Conservation (phyloP, 2,113 vertebrate species). For the Amblyornis subalaris region DNA sequence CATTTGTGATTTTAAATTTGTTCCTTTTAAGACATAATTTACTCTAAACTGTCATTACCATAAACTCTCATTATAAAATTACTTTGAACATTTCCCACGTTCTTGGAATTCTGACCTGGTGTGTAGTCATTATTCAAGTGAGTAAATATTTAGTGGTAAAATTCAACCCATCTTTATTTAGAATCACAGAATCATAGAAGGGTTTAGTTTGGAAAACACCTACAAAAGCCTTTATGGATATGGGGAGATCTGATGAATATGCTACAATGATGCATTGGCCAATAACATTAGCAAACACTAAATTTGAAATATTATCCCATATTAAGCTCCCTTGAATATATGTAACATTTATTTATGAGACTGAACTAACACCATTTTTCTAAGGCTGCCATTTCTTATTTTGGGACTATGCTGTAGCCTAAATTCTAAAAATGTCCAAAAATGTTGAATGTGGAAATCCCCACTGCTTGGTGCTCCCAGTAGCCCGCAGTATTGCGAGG, state of each 20-base stretch:
- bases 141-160: slow-evolving; percentile 5
- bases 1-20: not conserved
- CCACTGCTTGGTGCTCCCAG: not conserved
- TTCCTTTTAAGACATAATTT: not conserved
- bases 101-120: not conserved
- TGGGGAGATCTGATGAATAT: not conserved
- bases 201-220: not conserved
- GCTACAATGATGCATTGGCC: not conserved
- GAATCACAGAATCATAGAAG: not conserved
- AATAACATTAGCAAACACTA: not conserved
- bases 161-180: not conserved
- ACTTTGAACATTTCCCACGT: not conserved
- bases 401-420: not conserved
- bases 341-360: not conserved
- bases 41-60: not conserved
- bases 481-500: fast-evolving
- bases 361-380: not conserved
- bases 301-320: not conserved
- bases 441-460: not conserved
- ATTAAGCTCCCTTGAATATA: not conserved
- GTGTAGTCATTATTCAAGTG: not conserved
- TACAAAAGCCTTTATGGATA: not conserved
- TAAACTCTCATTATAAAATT: not conserved
- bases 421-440: not conserved
- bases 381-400: not conserved